A percentile compares a stretch with the other conserved stretches of the same genome.
phyloP scores from a whole-genome alignment of 2,888 invertebrate species.

The Smittia aterrima region DNA sequence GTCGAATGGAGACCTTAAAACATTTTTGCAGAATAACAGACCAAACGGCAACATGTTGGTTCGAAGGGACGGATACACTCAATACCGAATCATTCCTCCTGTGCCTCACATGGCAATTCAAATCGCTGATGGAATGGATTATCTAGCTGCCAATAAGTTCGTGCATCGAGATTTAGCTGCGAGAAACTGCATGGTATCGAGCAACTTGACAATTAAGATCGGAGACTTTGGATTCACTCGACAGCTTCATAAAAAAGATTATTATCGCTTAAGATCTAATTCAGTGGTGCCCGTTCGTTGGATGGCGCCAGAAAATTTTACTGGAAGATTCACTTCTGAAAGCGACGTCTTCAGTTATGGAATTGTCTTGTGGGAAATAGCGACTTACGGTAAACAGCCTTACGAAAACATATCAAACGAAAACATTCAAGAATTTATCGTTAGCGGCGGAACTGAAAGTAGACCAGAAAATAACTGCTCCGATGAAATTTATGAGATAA shows the following conservation, averaged over 20 bases:
- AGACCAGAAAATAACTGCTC: background rate
- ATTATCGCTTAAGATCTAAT: too few species aligned
- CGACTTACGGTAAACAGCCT: background rate
- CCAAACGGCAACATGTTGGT: background rate
- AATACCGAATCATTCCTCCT: background rate
- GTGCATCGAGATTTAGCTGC: background rate
- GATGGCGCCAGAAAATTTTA: background rate
- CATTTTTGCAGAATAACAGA: background rate
- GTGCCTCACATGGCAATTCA: constrained; percentile 9
- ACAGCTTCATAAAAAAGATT: background rate
- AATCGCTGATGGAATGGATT: constrained; percentile 9
- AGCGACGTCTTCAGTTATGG: too few species aligned
- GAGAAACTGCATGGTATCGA: background rate
- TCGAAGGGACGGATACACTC: background rate
- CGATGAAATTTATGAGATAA: background rate
- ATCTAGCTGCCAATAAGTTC: background rate
- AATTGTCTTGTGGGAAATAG: too few species aligned
- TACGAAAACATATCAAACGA: background rate
- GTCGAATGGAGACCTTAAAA: background rate
- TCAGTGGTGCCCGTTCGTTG: background rate
- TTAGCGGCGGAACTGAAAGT: background rate
- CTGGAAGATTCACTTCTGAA: background rate
- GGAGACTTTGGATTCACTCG: constrained; percentile 2
- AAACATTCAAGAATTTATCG: background rate
- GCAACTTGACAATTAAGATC: background rate